Conservation (phyloP, 2,113 vertebrate genomes). For the Leucopsar rothschildi region DNA sequence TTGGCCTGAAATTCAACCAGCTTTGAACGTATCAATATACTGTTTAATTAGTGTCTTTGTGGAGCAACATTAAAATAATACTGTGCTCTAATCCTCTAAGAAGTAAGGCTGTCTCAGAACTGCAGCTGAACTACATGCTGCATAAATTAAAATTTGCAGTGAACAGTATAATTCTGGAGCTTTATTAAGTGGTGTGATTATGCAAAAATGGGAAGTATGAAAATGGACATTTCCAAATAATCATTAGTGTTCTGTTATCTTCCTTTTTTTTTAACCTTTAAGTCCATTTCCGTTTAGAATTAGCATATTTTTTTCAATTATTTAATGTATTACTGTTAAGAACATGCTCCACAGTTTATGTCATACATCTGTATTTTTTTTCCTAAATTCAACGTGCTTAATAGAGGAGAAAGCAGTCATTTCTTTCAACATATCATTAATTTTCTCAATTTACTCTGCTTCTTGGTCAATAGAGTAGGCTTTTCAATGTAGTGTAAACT, state of each 20-base stretch:
- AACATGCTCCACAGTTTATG: neutral
- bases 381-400: neutral
- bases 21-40: neutral
- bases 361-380: neutral
- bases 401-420: neutral
- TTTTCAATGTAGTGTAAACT: constrained; percentile 39
- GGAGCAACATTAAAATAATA: neutral
- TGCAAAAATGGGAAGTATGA: constrained; percentile 30
- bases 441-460: neutral
- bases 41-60: constrained; percentile 21
- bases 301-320: constrained; percentile 4
- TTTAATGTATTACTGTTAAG: constrained; percentile 25
- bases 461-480: neutral
- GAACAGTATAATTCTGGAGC: neutral
- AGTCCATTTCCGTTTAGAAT: constrained; percentile 35
- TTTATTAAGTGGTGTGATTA: constrained; percentile 60
- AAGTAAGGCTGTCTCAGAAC: constrained; percentile 6
- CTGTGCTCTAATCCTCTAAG: constrained; percentile 50
- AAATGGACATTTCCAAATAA: neutral
- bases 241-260: neutral
- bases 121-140: constrained; percentile 35
- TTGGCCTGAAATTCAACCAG: neutral
- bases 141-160: constrained; percentile 57
- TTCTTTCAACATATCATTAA: constrained; percentile 24
- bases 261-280: neutral